phyloP scores from a whole-genome alignment of 2,888 invertebrate genomes.

The Phyto melanocephala region DNA sequence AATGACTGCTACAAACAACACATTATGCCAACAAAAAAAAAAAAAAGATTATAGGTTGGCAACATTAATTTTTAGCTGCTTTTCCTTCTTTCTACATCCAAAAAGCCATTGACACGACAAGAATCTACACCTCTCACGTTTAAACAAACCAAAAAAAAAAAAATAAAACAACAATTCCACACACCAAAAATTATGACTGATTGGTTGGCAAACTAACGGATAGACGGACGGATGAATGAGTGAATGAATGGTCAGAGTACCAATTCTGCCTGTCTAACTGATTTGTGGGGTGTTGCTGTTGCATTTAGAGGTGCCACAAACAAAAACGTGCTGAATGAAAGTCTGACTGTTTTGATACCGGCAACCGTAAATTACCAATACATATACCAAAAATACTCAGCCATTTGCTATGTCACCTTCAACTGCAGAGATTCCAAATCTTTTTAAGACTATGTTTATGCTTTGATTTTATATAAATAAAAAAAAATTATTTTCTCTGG shows the following conservation, averaged over 20 bases:
- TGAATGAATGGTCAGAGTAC: not conserved
- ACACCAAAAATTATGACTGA: slow-evolving; percentile 40
- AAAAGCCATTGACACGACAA: slow-evolving; percentile 46
- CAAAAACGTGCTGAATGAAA: slow-evolving; percentile 43
- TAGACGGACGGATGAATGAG: not conserved
- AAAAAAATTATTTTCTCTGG: no score
- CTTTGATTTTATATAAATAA: no score
- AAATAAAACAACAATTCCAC: not conserved
- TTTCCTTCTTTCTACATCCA: not conserved
- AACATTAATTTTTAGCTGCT: slow-evolving; percentile 9
- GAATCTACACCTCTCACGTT: slow-evolving; percentile 43
- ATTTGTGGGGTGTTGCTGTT: slow-evolving; percentile 38
- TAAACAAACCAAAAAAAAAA: not conserved
- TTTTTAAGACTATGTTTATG: no score
- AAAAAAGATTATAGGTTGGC: slow-evolving; percentile 48
- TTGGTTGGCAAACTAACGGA: slow-evolving; percentile 5
- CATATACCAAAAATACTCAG: slow-evolving; percentile 1
- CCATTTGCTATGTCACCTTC: not conserved
- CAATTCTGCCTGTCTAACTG: slow-evolving; percentile 26
- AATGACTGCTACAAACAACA: slow-evolving; percentile 10
- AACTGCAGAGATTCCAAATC: no score
- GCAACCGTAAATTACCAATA: slow-evolving; percentile 38
- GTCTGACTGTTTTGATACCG: slow-evolving; percentile 33
- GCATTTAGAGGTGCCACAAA: slow-evolving; percentile 26
- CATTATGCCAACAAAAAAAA: slow-evolving; percentile 20